Evolutionary conservation across 2,113 vertebrate species (phyloP), one percentile per base, ranked within the genome.

Genomic region (Thinocorus orbignyianus): DNA sequence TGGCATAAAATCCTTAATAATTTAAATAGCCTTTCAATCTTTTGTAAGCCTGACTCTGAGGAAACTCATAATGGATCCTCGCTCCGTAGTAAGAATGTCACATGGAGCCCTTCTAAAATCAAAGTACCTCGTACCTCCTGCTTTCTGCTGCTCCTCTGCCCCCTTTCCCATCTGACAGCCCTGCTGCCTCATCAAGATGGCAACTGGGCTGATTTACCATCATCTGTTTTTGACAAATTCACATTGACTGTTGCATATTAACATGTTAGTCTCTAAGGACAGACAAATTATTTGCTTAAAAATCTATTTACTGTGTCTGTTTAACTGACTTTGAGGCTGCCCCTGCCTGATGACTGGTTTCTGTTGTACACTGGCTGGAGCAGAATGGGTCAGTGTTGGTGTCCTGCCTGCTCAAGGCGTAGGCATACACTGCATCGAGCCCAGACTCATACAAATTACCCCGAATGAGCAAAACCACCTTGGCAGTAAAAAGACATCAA

Each of bases 331-430:
- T 60, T 46, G 49, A 39, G 20, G 42, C 58, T 83, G 55, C 9
- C 28, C 25, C 44, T 35, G 12, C 31, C 54, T 31, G 17, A 51
- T 76, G 71, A 17, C 25, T 44, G 33, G 33, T 68, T 65, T 51
- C 76, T 77, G 58, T 4, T 20, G 20, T 51, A 5, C 0, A 0
- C 41, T 62, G 62, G 20, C 46, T 1, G 4, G 35, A 57, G 74
- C 42, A 42, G 72, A 33, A 61, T 0, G 4, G 41, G 9, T 85
- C 57, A 4, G 18, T 20, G 66, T 30, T 10, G 0, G 52, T 31
- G 33, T 42, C 69, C 72, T 69, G 41, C 35, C 79, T 52, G 44
- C 65, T 31, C 2, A 0, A 54, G 58, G 54, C 74, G 44, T 2
- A 35, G 54, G 17, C 37, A 33, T 13, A 16, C 12, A 2, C 60